Percentiles rank a stretch among this genome's conserved stretches.
These are phyloP conservation scores for Protobothrops flavoviridis DNA, from an alignment of 2,113 vertebrate species.

Conservation along the genomic window DNA sequence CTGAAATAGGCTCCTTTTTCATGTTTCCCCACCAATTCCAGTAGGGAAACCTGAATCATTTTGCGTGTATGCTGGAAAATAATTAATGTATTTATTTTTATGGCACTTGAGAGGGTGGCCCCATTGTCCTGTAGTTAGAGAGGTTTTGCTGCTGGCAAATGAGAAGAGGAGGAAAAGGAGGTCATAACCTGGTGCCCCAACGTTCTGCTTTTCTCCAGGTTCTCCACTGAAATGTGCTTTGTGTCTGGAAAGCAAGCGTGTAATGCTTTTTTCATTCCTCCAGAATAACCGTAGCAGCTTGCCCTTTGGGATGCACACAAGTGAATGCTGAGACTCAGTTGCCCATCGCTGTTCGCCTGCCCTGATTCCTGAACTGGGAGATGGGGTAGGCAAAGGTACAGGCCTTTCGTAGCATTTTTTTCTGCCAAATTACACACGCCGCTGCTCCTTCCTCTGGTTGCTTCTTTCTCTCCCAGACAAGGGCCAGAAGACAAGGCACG, in stretches of 20 bases:
- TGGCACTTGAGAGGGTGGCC: conserved; percentile 42
- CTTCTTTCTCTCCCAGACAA: neutral
- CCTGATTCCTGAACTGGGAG: neutral
- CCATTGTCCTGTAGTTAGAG: rapidly evolving
- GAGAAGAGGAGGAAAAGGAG: neutral
- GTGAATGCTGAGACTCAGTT: neutral
- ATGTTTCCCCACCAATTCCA: neutral
- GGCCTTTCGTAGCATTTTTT: conserved; percentile 18
- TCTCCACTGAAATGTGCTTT: neutral
- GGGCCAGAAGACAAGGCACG: neutral
- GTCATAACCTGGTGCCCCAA: rapidly evolving
- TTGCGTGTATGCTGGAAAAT: conserved; percentile 30
- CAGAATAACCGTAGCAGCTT: neutral
- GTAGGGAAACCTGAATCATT: rapidly evolving
- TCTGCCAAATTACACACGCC: neutral
- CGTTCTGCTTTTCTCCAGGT: neutral
- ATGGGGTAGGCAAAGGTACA: neutral
- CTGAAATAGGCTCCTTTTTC: neutral
- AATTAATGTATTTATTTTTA: conserved; percentile 61
- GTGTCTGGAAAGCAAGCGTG: neutral
- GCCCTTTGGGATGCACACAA: neutral
- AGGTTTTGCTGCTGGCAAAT: neutral
- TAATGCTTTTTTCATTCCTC: neutral
- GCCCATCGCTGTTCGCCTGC: neutral
- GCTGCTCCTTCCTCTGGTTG: neutral